Evolutionary conservation across 2,797 vertebrate species (phyloP), one percentile per base, ranked within the genome.

Genomic region (Novumbra hubbsi): DNA sequence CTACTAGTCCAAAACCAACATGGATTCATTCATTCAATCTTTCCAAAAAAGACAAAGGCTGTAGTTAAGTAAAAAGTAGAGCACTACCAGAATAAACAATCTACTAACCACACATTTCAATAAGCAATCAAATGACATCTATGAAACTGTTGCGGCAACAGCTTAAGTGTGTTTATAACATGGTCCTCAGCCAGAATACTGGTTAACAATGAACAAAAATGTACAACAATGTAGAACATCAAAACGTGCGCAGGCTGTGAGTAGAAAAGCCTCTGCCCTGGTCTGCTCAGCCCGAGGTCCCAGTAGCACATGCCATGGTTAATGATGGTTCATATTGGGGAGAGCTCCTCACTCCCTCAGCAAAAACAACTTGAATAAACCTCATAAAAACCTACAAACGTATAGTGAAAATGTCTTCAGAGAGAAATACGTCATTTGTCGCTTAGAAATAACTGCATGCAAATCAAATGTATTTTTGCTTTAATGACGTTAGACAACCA

Each of bases 1-100:
- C 74, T 79, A 64, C 21, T 41, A 8, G 66, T 38, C 73, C 71
- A 30, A 76, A 76, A 73, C 75, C 71, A 77, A 79, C 27, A 76
- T 77, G 68, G 74, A 68, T 73, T 78, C 68, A 70, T 45, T 45
- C 41, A 45, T 71, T 82, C 77, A 41, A 63, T 32, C 38, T 63
- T 24, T 62, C 27, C 52, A 65, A 78, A 38, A 75, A 57, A 16
- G 30, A 50, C 7, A 32, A 66, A 45, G 45, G 73, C 48, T 38
- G 30, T 45, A 21, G 30, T n/a, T 3, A 45, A 32, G 24, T 60
- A 63, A 75, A 77, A 70, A 67, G 27, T 8, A 32, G 14, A 68
- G 71, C 69, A 73, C 7, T 50, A 1, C 6, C 45, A 38, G n/a
- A 68, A 30, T 60, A 63, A 74, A 32, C n/a, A 49, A 72, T 71